These are phyloP conservation scores for Cassiopea xamachana DNA, from an alignment of 30 jellyfish, hydroid and myxozoan genomes.

Conservation along the genomic window DNA sequence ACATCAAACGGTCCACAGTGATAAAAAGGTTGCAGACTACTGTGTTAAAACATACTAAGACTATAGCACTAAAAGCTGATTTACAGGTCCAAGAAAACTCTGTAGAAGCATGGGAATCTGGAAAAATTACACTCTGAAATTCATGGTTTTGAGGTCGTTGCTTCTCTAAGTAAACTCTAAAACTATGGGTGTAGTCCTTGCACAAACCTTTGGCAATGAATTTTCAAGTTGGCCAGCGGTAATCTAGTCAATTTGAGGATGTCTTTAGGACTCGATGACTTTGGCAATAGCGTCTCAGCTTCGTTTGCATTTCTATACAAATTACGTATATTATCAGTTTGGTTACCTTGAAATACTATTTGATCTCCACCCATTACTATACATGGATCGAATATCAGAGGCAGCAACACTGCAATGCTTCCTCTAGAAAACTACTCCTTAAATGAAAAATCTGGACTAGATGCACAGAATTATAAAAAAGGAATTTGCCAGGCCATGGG, in stretches of 20 bases:
- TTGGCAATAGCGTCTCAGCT: conserved; percentile 88
- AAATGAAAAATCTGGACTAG: conserved; percentile 12
- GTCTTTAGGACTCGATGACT: conserved; percentile 89
- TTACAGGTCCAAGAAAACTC: too few species aligned
- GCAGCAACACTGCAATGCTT: neutral
- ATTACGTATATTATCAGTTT: conserved; percentile 71
- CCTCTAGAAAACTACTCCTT: neutral
- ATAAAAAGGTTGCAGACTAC: too few species aligned
- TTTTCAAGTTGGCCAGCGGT: conserved; percentile 88
- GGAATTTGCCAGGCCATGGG: neutral
- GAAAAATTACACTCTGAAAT: too few species aligned
- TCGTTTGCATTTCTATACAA: conserved; percentile 84
- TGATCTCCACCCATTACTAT: conserved; percentile 47
- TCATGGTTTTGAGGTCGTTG: too few species aligned
- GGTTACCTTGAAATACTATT: conserved; percentile 50
- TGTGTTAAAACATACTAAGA: too few species aligned
- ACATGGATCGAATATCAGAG: neutral
- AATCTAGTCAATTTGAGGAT: conserved; percentile 85
- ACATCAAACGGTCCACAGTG: too few species aligned
- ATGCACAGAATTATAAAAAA: neutral
- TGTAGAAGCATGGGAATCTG: too few species aligned
- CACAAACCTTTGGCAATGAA: conserved; percentile 85
- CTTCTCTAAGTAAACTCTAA: neutral
- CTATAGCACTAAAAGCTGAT: too few species aligned
- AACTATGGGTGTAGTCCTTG: neutral